Evolutionary conservation across 2,113 vertebrate species (phyloP).

Genomic region (Hoplias malabaricus): DNA sequence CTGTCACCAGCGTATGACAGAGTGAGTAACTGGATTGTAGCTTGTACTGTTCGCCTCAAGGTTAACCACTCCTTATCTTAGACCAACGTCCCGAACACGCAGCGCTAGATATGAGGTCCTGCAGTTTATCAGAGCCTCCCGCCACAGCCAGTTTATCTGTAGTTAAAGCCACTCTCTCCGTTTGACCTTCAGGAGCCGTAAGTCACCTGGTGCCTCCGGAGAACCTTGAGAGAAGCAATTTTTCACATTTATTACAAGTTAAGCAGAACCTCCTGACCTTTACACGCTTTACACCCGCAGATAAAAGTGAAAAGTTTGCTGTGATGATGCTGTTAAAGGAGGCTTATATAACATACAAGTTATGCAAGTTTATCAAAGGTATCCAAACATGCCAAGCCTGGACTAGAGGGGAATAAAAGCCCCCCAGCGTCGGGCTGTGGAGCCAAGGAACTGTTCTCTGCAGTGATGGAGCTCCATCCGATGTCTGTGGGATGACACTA

Average conservation of each 20-base stretch:
- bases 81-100: constrained; percentile 16
- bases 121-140: constrained; percentile 38
- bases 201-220: constrained; percentile 51
- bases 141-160: constrained; percentile 26
- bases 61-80: constrained; percentile 43
- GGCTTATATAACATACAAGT: too few species aligned
- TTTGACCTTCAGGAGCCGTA: constrained; percentile 55
- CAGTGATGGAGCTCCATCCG: too few species aligned
- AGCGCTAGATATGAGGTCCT: constrained; percentile 20
- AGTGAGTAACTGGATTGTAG: constrained; percentile 36
- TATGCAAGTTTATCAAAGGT: too few species aligned
- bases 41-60: constrained; percentile 51
- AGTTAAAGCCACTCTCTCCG: constrained; percentile 37
- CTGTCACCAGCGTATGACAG: constrained; percentile 44
- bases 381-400: too few species aligned
- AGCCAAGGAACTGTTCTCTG: too few species aligned
- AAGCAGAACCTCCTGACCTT: constrained; percentile 49
- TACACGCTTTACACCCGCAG: constrained; percentile 34
- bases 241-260: constrained; percentile 59
- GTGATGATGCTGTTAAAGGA: background rate
- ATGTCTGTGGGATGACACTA: too few species aligned
- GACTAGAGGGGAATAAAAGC: too few species aligned
- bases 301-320: background rate
- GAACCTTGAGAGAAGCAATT: constrained; percentile 50
- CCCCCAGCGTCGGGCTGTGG: too few species aligned